Percentiles rank a stretch among this genome's conserved stretches.
These are phyloP conservation scores for Salvator merianae DNA, from an alignment of 2,113 vertebrate species.

Conservation along the genomic window DNA sequence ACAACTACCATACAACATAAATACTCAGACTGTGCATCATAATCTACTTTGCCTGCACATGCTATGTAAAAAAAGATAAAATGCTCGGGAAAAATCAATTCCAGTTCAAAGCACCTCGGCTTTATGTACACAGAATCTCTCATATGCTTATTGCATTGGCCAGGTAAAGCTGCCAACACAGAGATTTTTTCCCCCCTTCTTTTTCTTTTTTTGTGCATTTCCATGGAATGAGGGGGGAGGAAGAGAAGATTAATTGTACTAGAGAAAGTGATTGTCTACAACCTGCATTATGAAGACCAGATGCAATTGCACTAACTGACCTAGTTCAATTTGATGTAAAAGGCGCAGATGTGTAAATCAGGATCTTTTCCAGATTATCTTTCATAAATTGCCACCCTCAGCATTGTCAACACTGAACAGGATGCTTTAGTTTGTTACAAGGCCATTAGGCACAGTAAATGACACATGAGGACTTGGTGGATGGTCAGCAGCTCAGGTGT, in stretches of 20 bases:
- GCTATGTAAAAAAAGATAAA: slow-evolving; percentile 16
- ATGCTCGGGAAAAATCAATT: slow-evolving; percentile 12
- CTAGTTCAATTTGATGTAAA: slow-evolving; percentile 14
- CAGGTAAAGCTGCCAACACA: slow-evolving; percentile 21
- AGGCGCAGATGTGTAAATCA: slow-evolving; percentile 35
- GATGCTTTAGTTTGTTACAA: slow-evolving; percentile 20
- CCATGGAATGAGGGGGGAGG: not conserved
- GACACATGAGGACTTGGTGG: not conserved
- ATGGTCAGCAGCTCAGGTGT: slow-evolving; percentile 8
- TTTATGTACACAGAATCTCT: not conserved
- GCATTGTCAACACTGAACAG: slow-evolving; percentile 4
- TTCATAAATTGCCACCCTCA: slow-evolving; percentile 6
- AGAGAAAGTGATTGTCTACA: slow-evolving; percentile 14
- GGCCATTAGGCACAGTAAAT: slow-evolving; percentile 11
- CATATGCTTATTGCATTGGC: slow-evolving; percentile 13
- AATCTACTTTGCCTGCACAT: not conserved
- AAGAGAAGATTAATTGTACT: slow-evolving; percentile 6
- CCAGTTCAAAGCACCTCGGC: slow-evolving; percentile 10
- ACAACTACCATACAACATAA: not conserved
- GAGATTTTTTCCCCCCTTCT: not conserved
- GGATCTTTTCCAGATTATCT: slow-evolving; percentile 33
- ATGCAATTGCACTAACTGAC: slow-evolving; percentile 3
- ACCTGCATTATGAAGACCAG: slow-evolving; percentile 12
- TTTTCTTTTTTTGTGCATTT: not conserved
- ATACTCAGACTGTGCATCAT: not conserved